These are phyloP conservation scores for Mythimna impura DNA, from an alignment of 2,888 invertebrate species.

Conservation along the genomic window DNA sequence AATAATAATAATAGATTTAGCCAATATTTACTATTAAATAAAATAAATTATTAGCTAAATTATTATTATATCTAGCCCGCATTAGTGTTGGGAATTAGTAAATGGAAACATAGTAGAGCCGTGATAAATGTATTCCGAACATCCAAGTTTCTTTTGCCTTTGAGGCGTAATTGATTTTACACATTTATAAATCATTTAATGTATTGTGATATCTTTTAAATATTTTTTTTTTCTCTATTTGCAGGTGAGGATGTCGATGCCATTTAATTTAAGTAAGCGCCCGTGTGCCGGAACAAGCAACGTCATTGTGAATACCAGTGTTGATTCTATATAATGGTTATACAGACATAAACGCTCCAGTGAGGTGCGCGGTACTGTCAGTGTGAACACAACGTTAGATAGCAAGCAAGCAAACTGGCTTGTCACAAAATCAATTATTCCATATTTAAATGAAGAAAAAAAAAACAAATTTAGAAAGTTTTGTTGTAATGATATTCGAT, in stretches of 20 bases:
- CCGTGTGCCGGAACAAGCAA: slow-evolving; percentile 82
- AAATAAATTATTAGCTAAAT: too few relatives aligned
- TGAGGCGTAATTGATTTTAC: too few relatives aligned
- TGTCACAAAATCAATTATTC: slow-evolving; percentile 87
- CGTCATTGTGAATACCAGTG: slow-evolving; percentile 81
- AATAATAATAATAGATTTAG: too few relatives aligned
- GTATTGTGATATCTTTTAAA: too few relatives aligned
- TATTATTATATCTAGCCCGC: too few relatives aligned
- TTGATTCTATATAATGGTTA: slow-evolving; percentile 69
- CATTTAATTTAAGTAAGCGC: slow-evolving; percentile 89
- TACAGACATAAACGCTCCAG: slow-evolving; percentile 65
- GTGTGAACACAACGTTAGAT: slow-evolving; percentile 75
- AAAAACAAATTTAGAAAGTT: slow-evolving; percentile 79
- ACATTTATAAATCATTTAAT: too few relatives aligned
- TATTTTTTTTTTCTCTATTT: slow-evolving; percentile 59
- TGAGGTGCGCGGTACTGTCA: slow-evolving; percentile 66
- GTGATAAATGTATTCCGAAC: too few relatives aligned
- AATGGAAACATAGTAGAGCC: too few relatives aligned
- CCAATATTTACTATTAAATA: too few relatives aligned
- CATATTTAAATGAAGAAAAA: slow-evolving; percentile 80
- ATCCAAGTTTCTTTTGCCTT: too few relatives aligned
- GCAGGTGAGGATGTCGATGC: slow-evolving; percentile 89
- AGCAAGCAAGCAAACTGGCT: slow-evolving; percentile 73
- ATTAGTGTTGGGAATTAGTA: too few relatives aligned
- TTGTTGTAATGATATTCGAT: slow-evolving; percentile 88